Percentiles rank a stretch among this genome's conserved stretches.
These are phyloP conservation scores for Eleginops maclovinus DNA, from an alignment of 2,113 vertebrate genomes.

Conservation along the genomic window DNA sequence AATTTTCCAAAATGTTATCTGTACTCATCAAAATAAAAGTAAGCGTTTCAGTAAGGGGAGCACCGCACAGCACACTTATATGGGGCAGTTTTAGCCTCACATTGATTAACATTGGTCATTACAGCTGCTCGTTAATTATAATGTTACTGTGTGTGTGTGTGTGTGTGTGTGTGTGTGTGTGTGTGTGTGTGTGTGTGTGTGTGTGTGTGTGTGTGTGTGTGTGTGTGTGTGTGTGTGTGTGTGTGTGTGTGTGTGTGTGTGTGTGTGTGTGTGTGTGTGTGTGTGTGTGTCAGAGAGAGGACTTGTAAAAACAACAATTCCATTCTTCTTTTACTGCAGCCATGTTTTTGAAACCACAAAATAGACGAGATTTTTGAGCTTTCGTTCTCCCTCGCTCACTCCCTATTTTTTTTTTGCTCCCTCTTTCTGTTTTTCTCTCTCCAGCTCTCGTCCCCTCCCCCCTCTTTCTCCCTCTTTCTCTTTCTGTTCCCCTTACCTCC, in stretches of 20 bases:
- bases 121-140: not conserved
- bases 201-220: not conserved
- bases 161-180: conserved; percentile 5
- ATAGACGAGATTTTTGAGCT: conserved; percentile 54
- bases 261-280: conserved; percentile 17
- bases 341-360: conserved; percentile 68
- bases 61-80: not conserved
- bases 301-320: conserved; percentile 10
- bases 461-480: conserved; percentile 46
- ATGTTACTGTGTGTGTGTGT: not conserved
- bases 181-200: not conserved
- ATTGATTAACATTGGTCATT: conserved; percentile 25
- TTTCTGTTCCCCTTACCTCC: too few species aligned
- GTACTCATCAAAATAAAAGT: not conserved
- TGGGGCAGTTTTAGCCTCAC: not conserved
- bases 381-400: conserved; percentile 44
- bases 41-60: too few species aligned
- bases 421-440: conserved; percentile 67
- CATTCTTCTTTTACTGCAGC: conserved; percentile 54
- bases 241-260: conserved; percentile 1
- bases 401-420: conserved; percentile 47
- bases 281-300: not conserved
- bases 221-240: conserved; percentile 12
- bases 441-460: conserved; percentile 47
- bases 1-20: not conserved